Percentiles rank a stretch among this genome's conserved stretches.
Evolutionary conservation across 2,113 vertebrate genomes (phyloP).

Genomic region (Oceanodroma tethys): DNA sequence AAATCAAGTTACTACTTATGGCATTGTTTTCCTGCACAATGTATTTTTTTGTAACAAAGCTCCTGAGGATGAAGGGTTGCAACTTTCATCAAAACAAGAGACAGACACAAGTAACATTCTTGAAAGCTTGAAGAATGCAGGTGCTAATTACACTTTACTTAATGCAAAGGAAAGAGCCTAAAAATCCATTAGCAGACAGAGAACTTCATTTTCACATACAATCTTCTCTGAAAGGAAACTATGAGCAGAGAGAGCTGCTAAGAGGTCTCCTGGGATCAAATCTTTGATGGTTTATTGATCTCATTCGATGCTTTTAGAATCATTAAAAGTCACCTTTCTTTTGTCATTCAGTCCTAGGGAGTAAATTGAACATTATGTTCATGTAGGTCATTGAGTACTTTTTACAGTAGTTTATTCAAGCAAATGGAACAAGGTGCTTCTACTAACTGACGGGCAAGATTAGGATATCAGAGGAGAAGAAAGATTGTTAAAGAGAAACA

Average conservation of each 20-base stretch:
- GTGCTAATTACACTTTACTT: constrained; percentile 52
- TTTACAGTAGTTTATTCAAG: constrained; percentile 58
- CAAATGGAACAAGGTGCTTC: neutral
- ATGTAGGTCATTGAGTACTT: constrained; percentile 59
- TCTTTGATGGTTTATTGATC: constrained; percentile 69
- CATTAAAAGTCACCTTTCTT: constrained; percentile 69
- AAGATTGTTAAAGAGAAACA: constrained; percentile 33
- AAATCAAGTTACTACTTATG: neutral
- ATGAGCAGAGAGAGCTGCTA: constrained; percentile 40
- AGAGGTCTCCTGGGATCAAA: constrained; percentile 49
- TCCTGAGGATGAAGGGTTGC: neutral
- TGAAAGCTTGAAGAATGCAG: constrained; percentile 38
- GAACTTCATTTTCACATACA: constrained; percentile 58
- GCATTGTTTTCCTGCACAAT: neutral
- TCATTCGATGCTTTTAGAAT: constrained; percentile 63
- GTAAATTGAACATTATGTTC: constrained; percentile 61
- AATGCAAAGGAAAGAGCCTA: neutral
- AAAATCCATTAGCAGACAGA: constrained; percentile 47
- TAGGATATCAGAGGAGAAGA: constrained; percentile 20
- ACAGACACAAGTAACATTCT: constrained; percentile 22
- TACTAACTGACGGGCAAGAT: constrained; percentile 19
- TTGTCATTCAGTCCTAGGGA: constrained; percentile 51
- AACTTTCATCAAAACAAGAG: constrained; percentile 20
- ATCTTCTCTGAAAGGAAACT: constrained; percentile 26
- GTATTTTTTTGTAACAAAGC: neutral